Percentiles rank a stretch among this genome's conserved stretches.
Evolutionary conservation across 1,140 invertebrate species (phyloP).

Genomic region (Ylistrum balloti): DNA sequence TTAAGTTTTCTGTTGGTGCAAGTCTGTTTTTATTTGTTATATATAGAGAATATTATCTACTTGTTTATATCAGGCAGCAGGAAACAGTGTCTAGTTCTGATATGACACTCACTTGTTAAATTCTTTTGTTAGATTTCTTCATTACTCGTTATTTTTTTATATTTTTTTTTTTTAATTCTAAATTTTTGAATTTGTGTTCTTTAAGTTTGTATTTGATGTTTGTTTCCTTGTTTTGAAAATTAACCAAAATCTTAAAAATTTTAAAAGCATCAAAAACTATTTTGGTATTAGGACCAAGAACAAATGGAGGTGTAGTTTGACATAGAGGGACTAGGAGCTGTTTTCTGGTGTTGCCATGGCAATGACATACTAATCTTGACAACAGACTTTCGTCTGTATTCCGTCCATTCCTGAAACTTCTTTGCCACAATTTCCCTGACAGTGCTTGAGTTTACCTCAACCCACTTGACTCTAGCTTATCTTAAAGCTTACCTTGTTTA

Average conservation of each 20-base stretch:
- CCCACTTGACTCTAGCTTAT: conserved; percentile 22
- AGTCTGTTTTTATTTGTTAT: neutral
- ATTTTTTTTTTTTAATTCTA: neutral
- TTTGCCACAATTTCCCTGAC: conserved; percentile 1
- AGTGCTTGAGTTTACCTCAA: conserved; percentile 36
- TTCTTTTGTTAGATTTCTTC: neutral
- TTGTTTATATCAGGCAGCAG: conserved; percentile 1
- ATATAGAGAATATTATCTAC: neutral
- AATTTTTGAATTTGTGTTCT: neutral
- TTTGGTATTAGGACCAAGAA: too few species aligned
- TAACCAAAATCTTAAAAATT: neutral
- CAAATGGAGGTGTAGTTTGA: neutral
- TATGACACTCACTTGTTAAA: conserved; percentile 18
- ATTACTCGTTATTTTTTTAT: neutral
- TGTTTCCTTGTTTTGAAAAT: neutral
- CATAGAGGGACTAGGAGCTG: conserved; percentile 1
- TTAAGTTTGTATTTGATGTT: neutral
- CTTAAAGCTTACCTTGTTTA: conserved; percentile 1
- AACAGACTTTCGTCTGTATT: neutral
- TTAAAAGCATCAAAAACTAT: too few species aligned
- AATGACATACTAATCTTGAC: neutral
- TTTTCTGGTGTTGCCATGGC: conserved; percentile 15
- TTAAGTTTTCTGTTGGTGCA: conserved; percentile 24
- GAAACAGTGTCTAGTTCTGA: neutral
- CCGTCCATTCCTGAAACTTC: neutral